Base-by-base conservation (phyloP, 2,113 vertebrate genomes). In the Corythornis madagascariensis region DNA sequence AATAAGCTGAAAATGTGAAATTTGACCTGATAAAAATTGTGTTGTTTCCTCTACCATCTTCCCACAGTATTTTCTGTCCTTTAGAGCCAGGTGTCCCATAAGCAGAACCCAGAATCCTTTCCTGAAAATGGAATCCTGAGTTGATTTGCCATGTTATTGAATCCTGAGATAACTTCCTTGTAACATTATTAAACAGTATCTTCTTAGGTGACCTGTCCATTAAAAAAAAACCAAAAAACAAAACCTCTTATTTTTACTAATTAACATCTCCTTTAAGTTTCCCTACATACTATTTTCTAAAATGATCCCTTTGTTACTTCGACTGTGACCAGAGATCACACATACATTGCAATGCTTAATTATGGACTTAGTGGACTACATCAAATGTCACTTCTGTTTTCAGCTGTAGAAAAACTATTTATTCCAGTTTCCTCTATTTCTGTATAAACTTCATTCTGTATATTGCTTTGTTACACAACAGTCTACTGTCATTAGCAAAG, bases 1-100 rank as follows among this genome's bases (percentile, higher is more conserved):
- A 88, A 90, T 76, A 85, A 87, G 85, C 21, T 16, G 56, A 76
- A 92, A 89, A 95, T 29, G 26, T 16, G 10, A 69, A 82, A 69
- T 69, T 71, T 57, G 77, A 56, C 63, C 26, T 40, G 25, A 67
- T 56, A 74, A 78, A 83, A 91, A 53, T 19, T 24, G 13, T 52
- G 17, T 56, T 64, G 11, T 5, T 85, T 70, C 11, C 16, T 17
- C 57, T 81, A 25, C 17, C 12, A 29, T 38, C 33, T 91, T 38
- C 29, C 28, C 21, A 43, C 8, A 5, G 8, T 70, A 47, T 31
- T 71, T 91, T 83, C 17, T 65, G n/a, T 48, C 43, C 35, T 72
- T 83, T 69, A 35, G n/a, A 81, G 18, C 13, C 69, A 84, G 61
- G 18, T 6, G 52, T 2, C 8, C 43, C 24, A 20, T 35, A 67